phyloP scores from a whole-genome alignment of 2,888 invertebrate species.

The Liodrosophila aerea region DNA sequence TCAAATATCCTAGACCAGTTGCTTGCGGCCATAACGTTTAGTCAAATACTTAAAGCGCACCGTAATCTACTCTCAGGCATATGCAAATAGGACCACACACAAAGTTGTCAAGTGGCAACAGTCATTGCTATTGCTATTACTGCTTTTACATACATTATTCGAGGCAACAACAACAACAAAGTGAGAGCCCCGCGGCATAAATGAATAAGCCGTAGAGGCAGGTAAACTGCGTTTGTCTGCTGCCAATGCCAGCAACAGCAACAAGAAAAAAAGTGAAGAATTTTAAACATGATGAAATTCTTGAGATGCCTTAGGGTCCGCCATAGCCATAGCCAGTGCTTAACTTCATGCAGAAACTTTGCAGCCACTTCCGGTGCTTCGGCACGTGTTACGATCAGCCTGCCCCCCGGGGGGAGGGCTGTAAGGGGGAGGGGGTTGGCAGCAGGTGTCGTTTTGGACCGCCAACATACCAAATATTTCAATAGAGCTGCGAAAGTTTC shows the following conservation, averaged over 20 bases:
- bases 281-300: constrained; percentile 55
- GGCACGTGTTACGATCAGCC: constrained; percentile 48
- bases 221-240: constrained; percentile 29
- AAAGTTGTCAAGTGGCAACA: constrained; percentile 44
- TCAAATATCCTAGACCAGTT: neutral
- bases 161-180: constrained; percentile 20
- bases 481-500: constrained; percentile 65
- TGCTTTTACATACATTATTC: constrained; percentile 43
- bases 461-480: constrained; percentile 49
- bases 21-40: constrained; percentile 10
- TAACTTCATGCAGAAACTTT: constrained; percentile 44
- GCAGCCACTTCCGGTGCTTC: constrained; percentile 25
- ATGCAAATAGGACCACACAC: constrained; percentile 40
- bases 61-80: constrained; percentile 39
- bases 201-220: constrained; percentile 44
- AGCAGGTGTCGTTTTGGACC: constrained; percentile 57
- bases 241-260: too few relatives aligned
- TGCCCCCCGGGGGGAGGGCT: constrained; percentile 14
- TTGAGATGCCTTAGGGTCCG: constrained; percentile 47
- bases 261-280: constrained; percentile 4
- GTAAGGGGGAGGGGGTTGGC: constrained; percentile 46
- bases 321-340: constrained; percentile 23
- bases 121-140: constrained; percentile 10
- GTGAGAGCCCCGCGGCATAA: constrained; percentile 37
- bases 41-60: constrained; percentile 5